Evolutionary conservation across 2,797 vertebrate species (phyloP), one percentile per base, ranked within the genome.

Genomic region (Linurgus olivaceus): DNA sequence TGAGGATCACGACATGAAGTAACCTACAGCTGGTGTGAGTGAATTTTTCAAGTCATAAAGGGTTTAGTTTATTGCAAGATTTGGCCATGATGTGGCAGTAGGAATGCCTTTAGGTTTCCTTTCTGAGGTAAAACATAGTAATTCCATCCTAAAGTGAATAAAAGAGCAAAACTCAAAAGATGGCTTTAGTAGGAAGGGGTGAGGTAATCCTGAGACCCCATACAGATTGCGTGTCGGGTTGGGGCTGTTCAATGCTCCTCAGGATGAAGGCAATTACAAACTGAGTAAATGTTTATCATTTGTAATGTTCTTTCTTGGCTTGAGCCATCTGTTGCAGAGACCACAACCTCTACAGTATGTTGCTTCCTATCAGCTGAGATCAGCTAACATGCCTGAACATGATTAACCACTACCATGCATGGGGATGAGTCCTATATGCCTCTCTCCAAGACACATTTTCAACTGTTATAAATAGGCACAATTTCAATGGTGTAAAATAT

Each of bases 261-360:
- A 89, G 82, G 76, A 82, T 71, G 42, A 91, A 61, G 45, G 61
- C 42, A 91, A 58, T 67, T 90, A 85, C 61, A 83, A 58, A 91
- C 54, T 90, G 72, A 93, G 65, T 94, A 94, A 94, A 88, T 93
- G 82, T 94, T 94, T 94, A 94, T 79, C 9, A 91, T 73, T 91
- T 57, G 37, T 52, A 87, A 92, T 89, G 84, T 38, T 94, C 71
- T 89, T 92, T 87, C 90, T 93, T 93, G 84, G 89, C 91, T 95
- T 93, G 61, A 90, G 57, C 89, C 94, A 94, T 93, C 94, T 95
- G 94, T 91, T 96, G 79, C n/a, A 42, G 87, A 80, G 89, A 95
- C 61, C 87, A 44, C 4, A 75, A 94, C 87, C 85, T 61, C 84
- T 94, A 80, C 93, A 94, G 93, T 74, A 44, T 91, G 84, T 80